Base-by-base conservation (phyloP, 2,888 invertebrate species). In the Temnothorax ravouxi region DNA sequence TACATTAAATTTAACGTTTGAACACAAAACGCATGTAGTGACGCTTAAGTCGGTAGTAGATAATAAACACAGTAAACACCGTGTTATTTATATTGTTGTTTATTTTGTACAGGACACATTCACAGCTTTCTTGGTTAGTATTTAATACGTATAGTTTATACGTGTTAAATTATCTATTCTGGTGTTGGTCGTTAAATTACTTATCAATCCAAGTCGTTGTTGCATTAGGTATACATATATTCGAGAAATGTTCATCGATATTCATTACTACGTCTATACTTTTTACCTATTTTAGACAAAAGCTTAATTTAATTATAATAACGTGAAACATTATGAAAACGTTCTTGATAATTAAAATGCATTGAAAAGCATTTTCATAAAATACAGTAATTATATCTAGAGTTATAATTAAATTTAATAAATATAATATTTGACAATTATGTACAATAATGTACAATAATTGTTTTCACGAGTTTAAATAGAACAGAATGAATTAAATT, bases 91-190 rank as follows among this genome's bases (percentile, higher is more conserved):
- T 29, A 29, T 29, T 29, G 29, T 29, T 29, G 29, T 29, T 29
- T 47, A 66, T 3, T 44, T 44, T 44, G n/a, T n/a, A 59, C 3
- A 29, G 3, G 41, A 34, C 6, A 34, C 6, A 25, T 71, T 21
- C 41, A 13, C 9, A 59, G 25, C 34, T 18, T 59, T 47, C 29
- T 29, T 29, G 59, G 59, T 29, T 59, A 11, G 34, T 34, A 34
- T 34, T 34, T 34, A 34, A 34, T 34, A 34, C 34, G 41, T 44
- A 56, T 3, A 44, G 11, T 74, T 61, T 61, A 61, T 29, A 29
- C 44, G 11, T 11, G 8, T n/a, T 59, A 59, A 47, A 74, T 74
- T 47, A 47, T 74, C 29, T 59, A 61, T 61, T 59, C 59, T 13
- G 11, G 2, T 18, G 2, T 18, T 59, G 4, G 15, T 11, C 13